Evolutionary conservation across 1,140 invertebrate genomes (phyloP), one percentile per base, ranked within the genome.

Genomic region (Diploscapter pachys): DNA sequence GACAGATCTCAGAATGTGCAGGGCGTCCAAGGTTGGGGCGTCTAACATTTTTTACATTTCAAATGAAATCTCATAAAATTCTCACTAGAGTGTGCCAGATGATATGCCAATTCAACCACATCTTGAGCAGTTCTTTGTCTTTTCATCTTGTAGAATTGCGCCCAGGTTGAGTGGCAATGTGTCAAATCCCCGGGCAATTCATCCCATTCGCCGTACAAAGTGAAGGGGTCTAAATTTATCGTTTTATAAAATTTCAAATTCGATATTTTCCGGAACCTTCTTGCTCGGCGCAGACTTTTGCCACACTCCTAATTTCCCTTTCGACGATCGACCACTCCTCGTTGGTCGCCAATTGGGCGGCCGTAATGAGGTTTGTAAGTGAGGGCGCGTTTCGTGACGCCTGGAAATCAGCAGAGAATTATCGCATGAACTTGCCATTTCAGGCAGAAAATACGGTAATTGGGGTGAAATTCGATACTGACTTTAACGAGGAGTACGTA

Each of bases 31-130:
- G 11, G 63, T 63, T 2, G 73, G 65, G 13, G 51, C 9, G 11
- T 49, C 72, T 76, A 54, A 64, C 54, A 78, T 48, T 51, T 51
- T 52, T 53, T 9, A 48, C 51, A 6, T 64, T 31, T 64, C 63
- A 64, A 64, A 31, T 48, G 63, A 64, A 74, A 76, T 76, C 61
- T 49, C 31, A 9, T 59, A 59, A 1, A 59, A 72, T 63, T 66
- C 3, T 57, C 66, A 53, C 70, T 63, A n/a, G 75, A 76, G 57
- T 76, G 75, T 49, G 74, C 70, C 50, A 78, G 57, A 65, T 75
- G 77, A 51, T 78, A 75, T 4, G 77, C 77, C 11, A 78, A 55
- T 62, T 78, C 77, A 49, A 80, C 50, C 13, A 78, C 52, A 67
- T 78, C 77, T 50, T 78, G 75, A 8, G 65, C 66, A 67, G 5